Base-by-base conservation (phyloP, 2,113 vertebrate species). In the Melanostigma gelatinosum region DNA sequence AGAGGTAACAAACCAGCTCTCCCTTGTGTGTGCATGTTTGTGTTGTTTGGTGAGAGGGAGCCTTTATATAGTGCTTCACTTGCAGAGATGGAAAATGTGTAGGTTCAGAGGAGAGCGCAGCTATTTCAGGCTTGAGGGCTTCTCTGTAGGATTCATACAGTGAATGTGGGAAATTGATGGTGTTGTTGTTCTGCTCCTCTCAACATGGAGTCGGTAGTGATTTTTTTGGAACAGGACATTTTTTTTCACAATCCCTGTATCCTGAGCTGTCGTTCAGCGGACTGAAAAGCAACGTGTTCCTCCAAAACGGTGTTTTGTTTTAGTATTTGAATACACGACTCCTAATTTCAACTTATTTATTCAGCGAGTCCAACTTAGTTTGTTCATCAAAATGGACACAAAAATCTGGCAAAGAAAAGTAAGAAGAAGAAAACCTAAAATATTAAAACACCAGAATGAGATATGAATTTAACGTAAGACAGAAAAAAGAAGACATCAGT, bases 71-170 rank as follows among this genome's bases (percentile, higher is more conserved):
- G 20, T 55, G 60, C 20, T 85, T 71, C 84, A 69, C 66, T 62
- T 36, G 16, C 48, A 34, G 27, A 75, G 67, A 73, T 66, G 66
- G 46, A 75, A 78, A 83, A 85, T 75, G 75, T 82, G 78, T 77
- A 75, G 76, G 71, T 82, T 85, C 52, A 79, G 38, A 72, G 64
- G n/a, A 48, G 40, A 66, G 29, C 74, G 72, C 48, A 50, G 72
- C 60, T 85, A 71, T 83, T 81, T 71, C 40, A 60, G 60, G 70
- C 62, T 61, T 6, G 8, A 66, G 80, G 55, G 57, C 83, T 78
- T 84, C 79, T 60, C 75, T 69, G 54, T 32, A 73, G 83, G 72
- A 81, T 71, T 55, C 8, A 4, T 11, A 32, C 18, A 5, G 44
- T 27, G 40, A 62, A 42, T 44, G 42, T 68, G 77, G 63, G 34